phyloP scores from a whole-genome alignment of 53 echinoderm and acorn worm species.

The Crossaster papposus region DNA sequence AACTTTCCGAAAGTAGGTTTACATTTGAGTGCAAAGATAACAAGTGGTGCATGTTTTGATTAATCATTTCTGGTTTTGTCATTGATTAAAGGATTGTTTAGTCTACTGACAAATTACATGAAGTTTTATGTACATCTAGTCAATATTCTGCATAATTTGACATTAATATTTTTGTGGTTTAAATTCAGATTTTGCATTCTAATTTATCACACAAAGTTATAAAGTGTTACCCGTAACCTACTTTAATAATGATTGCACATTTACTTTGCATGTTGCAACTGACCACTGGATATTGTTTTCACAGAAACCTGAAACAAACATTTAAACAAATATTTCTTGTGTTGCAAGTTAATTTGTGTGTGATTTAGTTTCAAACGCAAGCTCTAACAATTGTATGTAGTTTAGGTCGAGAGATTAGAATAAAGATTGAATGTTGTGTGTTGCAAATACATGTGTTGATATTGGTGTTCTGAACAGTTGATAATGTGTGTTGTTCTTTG shows the following conservation, averaged over 20 bases:
- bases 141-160: too few relatives aligned
- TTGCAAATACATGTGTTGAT: neutral
- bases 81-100: neutral
- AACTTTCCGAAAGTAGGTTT: neutral
- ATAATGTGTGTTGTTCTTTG: neutral
- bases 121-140: too few relatives aligned
- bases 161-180: too few relatives aligned
- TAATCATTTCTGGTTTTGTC: neutral
- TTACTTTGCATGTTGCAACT: too few relatives aligned
- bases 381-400: neutral
- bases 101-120: neutral
- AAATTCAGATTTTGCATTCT: too few relatives aligned
- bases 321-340: too few relatives aligned
- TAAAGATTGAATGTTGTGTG: conserved; percentile 6
- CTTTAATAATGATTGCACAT: too few relatives aligned
- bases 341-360: neutral
- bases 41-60: neutral
- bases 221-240: too few relatives aligned
- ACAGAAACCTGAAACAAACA: too few relatives aligned
- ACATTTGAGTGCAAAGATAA: neutral
- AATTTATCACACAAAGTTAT: too few relatives aligned
- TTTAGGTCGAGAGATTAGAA: neutral
- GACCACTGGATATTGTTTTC: too few relatives aligned
- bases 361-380: neutral
- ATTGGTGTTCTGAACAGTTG: neutral